These are phyloP conservation scores for Drosophila malerkotliana DNA, from an alignment of 1,140 invertebrate species.

Conservation along the genomic window DNA sequence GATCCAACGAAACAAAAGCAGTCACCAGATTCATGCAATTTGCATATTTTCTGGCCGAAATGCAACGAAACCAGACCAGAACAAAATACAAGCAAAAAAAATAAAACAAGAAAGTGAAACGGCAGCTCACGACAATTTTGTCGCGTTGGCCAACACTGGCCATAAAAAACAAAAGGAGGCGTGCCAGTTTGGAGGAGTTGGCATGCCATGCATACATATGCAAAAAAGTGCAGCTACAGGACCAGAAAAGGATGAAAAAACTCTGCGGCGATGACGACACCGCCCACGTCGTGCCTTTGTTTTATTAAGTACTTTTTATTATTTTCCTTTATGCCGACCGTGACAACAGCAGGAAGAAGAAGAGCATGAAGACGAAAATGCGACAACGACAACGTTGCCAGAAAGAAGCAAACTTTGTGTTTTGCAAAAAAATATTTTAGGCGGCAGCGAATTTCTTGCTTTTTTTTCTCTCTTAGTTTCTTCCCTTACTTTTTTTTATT, in stretches of 20 bases:
- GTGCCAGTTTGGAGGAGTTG: background rate
- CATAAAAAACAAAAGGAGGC: conserved; percentile 3
- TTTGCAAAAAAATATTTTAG: conserved; percentile 66
- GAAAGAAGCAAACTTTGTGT: conserved; percentile 57
- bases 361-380: background rate
- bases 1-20: conserved; percentile 13
- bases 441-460: conserved; percentile 34
- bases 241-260: conserved; percentile 10
- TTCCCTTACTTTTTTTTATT: background rate
- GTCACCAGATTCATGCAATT: conserved; percentile 68
- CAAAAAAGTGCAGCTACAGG: conserved; percentile 38
- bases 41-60: conserved; percentile 60
- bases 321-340: conserved; percentile 44
- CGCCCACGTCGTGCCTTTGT: conserved; percentile 69
- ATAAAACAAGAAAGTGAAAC: conserved; percentile 14
- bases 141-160: conserved; percentile 57
- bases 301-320: conserved; percentile 75
- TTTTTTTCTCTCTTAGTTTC: conserved; percentile 1
- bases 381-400: conserved; percentile 40
- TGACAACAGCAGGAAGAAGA: conserved; percentile 5
- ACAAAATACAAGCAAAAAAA: too few relatives aligned
- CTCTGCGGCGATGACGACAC: conserved; percentile 21
- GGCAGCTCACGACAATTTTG: conserved; percentile 50
- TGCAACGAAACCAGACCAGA: conserved; percentile 6
- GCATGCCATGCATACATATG: conserved; percentile 47